Evolutionary conservation across 2,113 vertebrate genomes (phyloP), one percentile per base, ranked within the genome.

Genomic region (Cryptotis parvus): DNA sequence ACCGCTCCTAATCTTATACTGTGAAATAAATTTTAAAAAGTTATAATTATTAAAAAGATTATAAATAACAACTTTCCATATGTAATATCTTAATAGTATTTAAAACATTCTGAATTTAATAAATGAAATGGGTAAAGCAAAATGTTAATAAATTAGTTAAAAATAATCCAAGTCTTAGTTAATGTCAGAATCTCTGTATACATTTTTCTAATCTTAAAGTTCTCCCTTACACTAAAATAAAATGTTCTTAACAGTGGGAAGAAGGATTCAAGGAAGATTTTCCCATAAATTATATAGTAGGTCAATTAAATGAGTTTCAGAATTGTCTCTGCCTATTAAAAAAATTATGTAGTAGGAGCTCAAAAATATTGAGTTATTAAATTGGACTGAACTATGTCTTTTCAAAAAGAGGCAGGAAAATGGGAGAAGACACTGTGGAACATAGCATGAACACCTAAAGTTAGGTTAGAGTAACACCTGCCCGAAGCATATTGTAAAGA

Each of bases 61-160:
- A 82, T 77, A 91, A 92, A 31, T 84, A 92, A 70, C 22, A 73
- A 86, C 16, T 83, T 84, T 12, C 14, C 86, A 58, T 89, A 85
- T 52, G 29, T 89, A 87, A 89, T 91, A 84, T 78, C 33, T 89
- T 88, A 68, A 90, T 11, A 10, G 45, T 84, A 82, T 72, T 84
- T 90, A 89, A 92, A 84, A 45, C 26, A 78, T 52, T 31, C 26
- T 61, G 77, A 92, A 74, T 86, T 92, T 81, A 92, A 95, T 15
- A 89, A 87, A 89, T 37, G 9, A 61, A 93, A 94, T 45, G 43
- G 73, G 26, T 61, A 76, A 82, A 93, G 89, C 18, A 87, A 87
- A 74, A 90, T 86, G 63, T 26, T 72, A 70, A 61, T 91, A 91
- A 92, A 77, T 68, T 80, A 80, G 35, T 73, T 79, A 76, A 31